Base-by-base conservation (phyloP, 2,888 invertebrate genomes). In the Electrophaes corylata region DNA sequence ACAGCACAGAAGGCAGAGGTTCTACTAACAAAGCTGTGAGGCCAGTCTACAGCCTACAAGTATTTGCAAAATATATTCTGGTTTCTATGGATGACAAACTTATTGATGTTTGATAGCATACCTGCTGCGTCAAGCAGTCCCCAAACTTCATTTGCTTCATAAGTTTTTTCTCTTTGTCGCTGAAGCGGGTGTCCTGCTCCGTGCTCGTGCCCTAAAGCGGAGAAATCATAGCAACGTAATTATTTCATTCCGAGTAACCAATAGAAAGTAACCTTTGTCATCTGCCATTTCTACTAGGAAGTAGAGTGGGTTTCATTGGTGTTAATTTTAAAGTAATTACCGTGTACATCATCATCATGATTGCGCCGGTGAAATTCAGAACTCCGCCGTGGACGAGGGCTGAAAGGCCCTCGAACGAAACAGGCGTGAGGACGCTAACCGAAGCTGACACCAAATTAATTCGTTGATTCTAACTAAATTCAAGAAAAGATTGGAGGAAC, bases 61-160 rank as follows among this genome's bases (percentile, higher is more conserved):
- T 23, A 23, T 23, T 23, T 23, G 23, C 23, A 23, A 23, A 23
- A n/a, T n/a, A n/a, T n/a, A n/a, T n/a, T n/a, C n/a, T n/a, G n/a
- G n/a, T n/a, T n/a, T n/a, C n/a, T n/a, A n/a, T n/a, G n/a, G n/a
- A n/a, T n/a, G n/a, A n/a, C n/a, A n/a, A n/a, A n/a, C n/a, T 35
- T 35, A 1, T 12, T 33, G 33, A n/a, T n/a, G 4, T 26, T 26
- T 52, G 19, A 16, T 26, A 39, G 43, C 63, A 57, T 60, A 97
- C 99, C 94, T 98, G 97, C 84, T 96, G 97, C 68, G 96, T 96
- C 43, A 99, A 93, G 71, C 96, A 96, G 81, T 99, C 98, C 31
- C 97, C 97, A 86, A 99, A 99, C 87, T 97, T 98, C 98, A 99
- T 98, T 86, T 98, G 97, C 88, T 99, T 99, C 92, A 99, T 94